Evolutionary conservation across 64 coral and sea anemone species (phyloP), one percentile per base, ranked within the genome.

Genomic region (Acropora tenuis): DNA sequence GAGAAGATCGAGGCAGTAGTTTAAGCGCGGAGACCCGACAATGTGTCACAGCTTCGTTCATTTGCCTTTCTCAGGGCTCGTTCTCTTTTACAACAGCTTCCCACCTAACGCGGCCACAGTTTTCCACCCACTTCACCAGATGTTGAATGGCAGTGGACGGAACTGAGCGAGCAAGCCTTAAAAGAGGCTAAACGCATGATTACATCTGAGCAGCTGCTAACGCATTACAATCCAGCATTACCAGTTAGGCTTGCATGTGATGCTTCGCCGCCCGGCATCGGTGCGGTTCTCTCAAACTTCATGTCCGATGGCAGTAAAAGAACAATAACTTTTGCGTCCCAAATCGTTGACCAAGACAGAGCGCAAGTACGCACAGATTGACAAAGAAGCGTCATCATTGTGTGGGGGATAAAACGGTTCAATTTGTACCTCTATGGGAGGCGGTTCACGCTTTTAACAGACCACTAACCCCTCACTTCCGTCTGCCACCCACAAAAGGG

Each of bases 121-220:
- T 30, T 48, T 79, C 77, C 43, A 55, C 77, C 77, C 77, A 45
- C 77, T 79, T 43, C 79, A 91, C 69, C 60, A 84, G 55, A 46
- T 91, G 49, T 57, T 91, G 30, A 84, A 74, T 84, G 90, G 79
- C 47, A 75, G 80, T 84, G 72, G 80, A 84, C 47, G 11, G 90
- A 84, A 84, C 65, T 61, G 66, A 85, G 90, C 58, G 80, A 91
- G 74, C 67, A 76, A 75, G 90, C 90, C 79, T 91, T 91, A 55
- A 58, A 47, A 0, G 66, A 91, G 80, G 80, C 90, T 42, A 91
- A 85, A 50, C 69, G 69, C 48, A 43, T 91, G 72, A 91, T 91
- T 42, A 85, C 90, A 61, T 91, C 90, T 41, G 55, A 91, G 69
- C 80, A 74, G 58, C 69, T 91, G 57, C 47, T 91, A 41, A 91